Evolutionary conservation across 2,888 invertebrate species (phyloP), one percentile per base, ranked within the genome.

Genomic region (Lasioglossum zephyrum): DNA sequence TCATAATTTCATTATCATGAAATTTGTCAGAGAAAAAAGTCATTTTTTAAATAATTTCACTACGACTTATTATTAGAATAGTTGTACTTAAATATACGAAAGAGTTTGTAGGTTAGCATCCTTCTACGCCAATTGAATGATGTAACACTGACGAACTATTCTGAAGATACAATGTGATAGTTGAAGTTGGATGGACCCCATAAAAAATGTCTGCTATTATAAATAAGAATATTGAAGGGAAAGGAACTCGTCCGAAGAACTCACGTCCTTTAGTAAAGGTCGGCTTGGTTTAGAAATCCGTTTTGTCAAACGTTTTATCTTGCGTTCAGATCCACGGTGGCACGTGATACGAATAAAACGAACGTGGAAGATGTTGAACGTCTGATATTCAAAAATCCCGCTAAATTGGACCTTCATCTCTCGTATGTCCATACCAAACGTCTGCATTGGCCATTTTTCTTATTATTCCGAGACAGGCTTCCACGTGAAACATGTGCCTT

Each of bases 331-430:
- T 77, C 39, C 77, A 26, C 39, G 69, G 26, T 49, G 77, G 77
- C 49, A 77, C 77, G 77, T 77, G 77, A 69, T 39, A 47, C 69
- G 77, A 77, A 77, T 77, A 16, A 39, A 77, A 53, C 49, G 49
- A 69, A 69, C 47, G n/a, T 18, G 36, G 69, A 69, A 49, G 39
- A 77, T 36, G 69, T 49, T 66, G n/a, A 69, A 36, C 49, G 49
- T 69, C 49, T 22, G 31, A 36, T 36, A 77, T 66, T 31, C 22
- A 41, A 36, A 66, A 66, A 47, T 3, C 36, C 44, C 11, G 47
- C n/a, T 44, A 22, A 49, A 31, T 66, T 47, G 44, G 44, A 31
- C 41, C 26, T 76, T 47, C 22, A 8, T 44, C 26, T 44, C 31
- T 63, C 44, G 8, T 47, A 47, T 11, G 18, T 22, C 31, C 63